Conservation (phyloP, 92 coral and sea anemone species). For the Phenganax stokvisi region DNA sequence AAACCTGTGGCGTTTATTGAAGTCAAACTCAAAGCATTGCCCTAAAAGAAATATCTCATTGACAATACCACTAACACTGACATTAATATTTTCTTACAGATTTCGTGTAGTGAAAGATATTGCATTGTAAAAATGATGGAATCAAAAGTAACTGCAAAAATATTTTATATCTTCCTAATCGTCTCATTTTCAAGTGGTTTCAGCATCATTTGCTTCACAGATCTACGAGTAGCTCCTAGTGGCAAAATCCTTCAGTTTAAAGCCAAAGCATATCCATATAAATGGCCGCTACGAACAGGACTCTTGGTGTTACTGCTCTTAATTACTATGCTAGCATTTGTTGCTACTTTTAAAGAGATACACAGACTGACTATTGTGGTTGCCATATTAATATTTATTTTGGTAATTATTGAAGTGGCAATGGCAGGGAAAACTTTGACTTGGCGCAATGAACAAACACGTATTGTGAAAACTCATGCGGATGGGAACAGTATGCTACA, state of each 20-base stretch:
- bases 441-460: constrained; percentile 61
- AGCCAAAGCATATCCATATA: constrained; percentile 57
- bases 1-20: no score
- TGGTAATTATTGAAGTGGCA: constrained; percentile 63
- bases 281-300: constrained; percentile 66
- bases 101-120: not conserved
- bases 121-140: constrained; percentile 50
- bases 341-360: constrained; percentile 67
- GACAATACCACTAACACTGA: no score
- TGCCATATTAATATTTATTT: constrained; percentile 57
- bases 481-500: constrained; percentile 70
- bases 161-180: constrained; percentile 59
- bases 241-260: constrained; percentile 81
- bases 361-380: constrained; percentile 69
- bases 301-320: constrained; percentile 59
- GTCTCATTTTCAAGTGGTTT: constrained; percentile 69
- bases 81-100: not conserved
- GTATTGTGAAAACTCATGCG: constrained; percentile 53
- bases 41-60: not conserved
- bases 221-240: constrained; percentile 70
- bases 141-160: constrained; percentile 52
- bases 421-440: constrained; percentile 66
- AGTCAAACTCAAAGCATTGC: no score
- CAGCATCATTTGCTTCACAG: constrained; percentile 67
- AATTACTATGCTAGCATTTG: constrained; percentile 52